A percentile compares a stretch with the other conserved stretches of the same genome.
Evolutionary conservation across 2,888 invertebrate species (phyloP).

Genomic region (Thyatira batis): DNA sequence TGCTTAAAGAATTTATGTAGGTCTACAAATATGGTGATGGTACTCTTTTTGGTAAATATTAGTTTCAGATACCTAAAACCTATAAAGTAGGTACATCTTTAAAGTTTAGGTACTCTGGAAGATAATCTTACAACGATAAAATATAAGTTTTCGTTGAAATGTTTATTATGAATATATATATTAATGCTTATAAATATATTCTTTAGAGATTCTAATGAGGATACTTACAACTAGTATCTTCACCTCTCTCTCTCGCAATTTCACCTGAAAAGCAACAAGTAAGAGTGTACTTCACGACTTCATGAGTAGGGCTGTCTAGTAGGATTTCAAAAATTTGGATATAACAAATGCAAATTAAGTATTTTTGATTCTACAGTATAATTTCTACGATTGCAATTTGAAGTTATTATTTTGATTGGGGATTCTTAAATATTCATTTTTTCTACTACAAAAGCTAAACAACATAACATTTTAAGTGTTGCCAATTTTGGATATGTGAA

Average conservation of each 20-base stretch:
- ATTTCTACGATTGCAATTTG: too few species aligned
- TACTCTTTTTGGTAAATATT: too few species aligned
- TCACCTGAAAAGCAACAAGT: constrained; percentile 84
- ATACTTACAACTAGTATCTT: constrained; percentile 89
- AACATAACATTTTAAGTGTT: constrained; percentile 62
- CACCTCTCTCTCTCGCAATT: constrained; percentile 88
- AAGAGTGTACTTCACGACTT: constrained; percentile 8
- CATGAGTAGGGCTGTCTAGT: constrained; percentile 10
- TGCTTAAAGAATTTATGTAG: too few species aligned
- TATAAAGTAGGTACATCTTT: too few species aligned
- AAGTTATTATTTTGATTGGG: not conserved
- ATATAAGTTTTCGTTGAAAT: too few species aligned
- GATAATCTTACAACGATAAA: too few species aligned
- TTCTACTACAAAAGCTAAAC: constrained; percentile 70
- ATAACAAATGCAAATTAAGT: constrained; percentile 8
- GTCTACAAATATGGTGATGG: too few species aligned
- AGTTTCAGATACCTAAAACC: too few species aligned
- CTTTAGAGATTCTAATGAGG: constrained; percentile 5
- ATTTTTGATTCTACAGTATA: constrained; percentile 4
- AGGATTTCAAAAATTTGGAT: not conserved
- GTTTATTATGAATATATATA: too few species aligned
- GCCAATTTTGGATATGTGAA: constrained; percentile 33
- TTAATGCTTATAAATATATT: not conserved
- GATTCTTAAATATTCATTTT: not conserved
- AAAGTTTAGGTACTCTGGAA: too few species aligned